Percentiles rank a stretch among this genome's conserved stretches.
phyloP scores from a whole-genome alignment of 2,113 vertebrate genomes.

The Catharus fuscescens region DNA sequence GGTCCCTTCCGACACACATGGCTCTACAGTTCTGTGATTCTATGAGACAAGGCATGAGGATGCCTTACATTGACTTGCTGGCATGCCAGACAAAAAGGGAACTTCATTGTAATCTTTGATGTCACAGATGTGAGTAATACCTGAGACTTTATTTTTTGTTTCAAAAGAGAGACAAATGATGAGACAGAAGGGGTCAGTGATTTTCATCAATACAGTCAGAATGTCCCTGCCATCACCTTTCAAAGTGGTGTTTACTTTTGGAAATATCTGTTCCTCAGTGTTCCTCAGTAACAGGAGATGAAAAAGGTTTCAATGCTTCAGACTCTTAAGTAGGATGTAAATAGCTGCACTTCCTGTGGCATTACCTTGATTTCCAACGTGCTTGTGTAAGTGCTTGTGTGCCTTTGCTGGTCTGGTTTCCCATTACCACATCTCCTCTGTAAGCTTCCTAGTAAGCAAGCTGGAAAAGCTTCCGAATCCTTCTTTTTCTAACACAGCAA shows the following conservation, averaged over 20 bases:
- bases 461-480: constrained; percentile 20
- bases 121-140: neutral
- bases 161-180: neutral
- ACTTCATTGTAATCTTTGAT: neutral
- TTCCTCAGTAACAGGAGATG: neutral
- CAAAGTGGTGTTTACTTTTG: neutral
- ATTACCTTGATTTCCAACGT: neutral
- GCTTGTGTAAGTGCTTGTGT: neutral
- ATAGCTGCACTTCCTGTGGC: neutral
- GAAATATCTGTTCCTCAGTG: neutral
- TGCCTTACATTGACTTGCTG: neutral
- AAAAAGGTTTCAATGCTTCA: neutral
- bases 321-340: neutral
- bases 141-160: neutral
- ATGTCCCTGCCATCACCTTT: neutral
- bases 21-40: neutral
- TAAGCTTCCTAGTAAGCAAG: constrained; percentile 24
- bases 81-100: rapidly evolving
- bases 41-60: neutral
- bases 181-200: neutral
- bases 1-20: neutral
- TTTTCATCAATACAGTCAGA: neutral
- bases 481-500: constrained; percentile 9
- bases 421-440: neutral
- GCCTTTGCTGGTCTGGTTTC: neutral